Evolutionary conservation across 2,113 vertebrate genomes (phyloP).

Genomic region (Illadopsis cleaveri): DNA sequence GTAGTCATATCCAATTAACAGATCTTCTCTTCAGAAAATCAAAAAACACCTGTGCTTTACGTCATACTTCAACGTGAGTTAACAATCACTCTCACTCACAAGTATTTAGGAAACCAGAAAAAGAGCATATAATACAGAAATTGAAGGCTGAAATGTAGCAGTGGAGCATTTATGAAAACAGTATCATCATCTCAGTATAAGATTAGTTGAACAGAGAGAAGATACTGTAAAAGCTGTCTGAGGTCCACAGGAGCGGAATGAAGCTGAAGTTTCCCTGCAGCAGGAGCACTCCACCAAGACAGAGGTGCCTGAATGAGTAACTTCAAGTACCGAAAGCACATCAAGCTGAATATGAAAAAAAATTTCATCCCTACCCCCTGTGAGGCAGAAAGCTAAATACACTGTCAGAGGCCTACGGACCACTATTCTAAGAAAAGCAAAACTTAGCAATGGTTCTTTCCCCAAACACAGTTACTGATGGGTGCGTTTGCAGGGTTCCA

Average conservation of each 20-base stretch:
- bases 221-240: background rate
- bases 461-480: background rate
- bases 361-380: background rate
- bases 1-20: background rate
- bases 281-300: background rate
- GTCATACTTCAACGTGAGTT: background rate
- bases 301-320: background rate
- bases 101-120: background rate
- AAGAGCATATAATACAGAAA: background rate
- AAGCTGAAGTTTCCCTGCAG: background rate
- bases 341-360: background rate
- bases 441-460: background rate
- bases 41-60: background rate
- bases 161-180: background rate
- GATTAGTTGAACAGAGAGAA: background rate
- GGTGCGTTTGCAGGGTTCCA: background rate
- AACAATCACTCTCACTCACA: background rate
- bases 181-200: background rate
- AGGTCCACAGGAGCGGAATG: fast-evolving
- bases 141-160: background rate
- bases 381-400: background rate
- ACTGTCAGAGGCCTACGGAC: background rate
- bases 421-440: background rate
- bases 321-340: fast-evolving
- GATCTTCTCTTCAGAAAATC: background rate